These are phyloP conservation scores for Spea bombifrons DNA, from an alignment of 2,113 vertebrate genomes.

Conservation along the genomic window DNA sequence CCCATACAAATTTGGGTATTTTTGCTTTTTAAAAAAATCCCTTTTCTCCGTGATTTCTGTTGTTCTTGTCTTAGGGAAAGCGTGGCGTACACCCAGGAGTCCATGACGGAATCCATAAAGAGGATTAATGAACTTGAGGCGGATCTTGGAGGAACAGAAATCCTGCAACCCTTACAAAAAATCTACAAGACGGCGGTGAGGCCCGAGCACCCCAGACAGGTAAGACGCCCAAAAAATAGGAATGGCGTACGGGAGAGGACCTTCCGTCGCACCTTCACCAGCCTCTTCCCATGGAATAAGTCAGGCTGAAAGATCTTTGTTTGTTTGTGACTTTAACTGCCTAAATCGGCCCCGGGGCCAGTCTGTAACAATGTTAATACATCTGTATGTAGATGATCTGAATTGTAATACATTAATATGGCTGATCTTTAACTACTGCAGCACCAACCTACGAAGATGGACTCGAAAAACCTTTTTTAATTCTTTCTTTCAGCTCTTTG, in stretches of 20 bases:
- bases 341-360: too few relatives aligned
- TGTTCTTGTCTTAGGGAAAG: conserved; percentile 62
- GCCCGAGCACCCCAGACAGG: conserved; percentile 67
- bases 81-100: conserved; percentile 70
- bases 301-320: too few relatives aligned
- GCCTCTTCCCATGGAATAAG: too few relatives aligned
- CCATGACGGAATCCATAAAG: conserved; percentile 66
- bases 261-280: too few relatives aligned
- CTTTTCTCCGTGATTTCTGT: neutral
- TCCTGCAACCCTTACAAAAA: conserved; percentile 62
- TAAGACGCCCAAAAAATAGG: conserved; percentile 45
- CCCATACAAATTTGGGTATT: neutral
- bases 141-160: conserved; percentile 75
- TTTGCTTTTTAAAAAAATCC: neutral
- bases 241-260: too few relatives aligned
- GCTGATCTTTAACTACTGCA: neutral
- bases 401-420: too few relatives aligned
- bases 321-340: too few relatives aligned
- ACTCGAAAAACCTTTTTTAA: neutral
- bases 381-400: too few relatives aligned
- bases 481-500: conserved; percentile 69
- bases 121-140: conserved; percentile 60
- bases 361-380: too few relatives aligned
- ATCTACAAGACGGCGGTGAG: conserved; percentile 69
- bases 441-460: neutral